phyloP scores from a whole-genome alignment of 2,797 vertebrate species.

The Myripristis jacobus region DNA sequence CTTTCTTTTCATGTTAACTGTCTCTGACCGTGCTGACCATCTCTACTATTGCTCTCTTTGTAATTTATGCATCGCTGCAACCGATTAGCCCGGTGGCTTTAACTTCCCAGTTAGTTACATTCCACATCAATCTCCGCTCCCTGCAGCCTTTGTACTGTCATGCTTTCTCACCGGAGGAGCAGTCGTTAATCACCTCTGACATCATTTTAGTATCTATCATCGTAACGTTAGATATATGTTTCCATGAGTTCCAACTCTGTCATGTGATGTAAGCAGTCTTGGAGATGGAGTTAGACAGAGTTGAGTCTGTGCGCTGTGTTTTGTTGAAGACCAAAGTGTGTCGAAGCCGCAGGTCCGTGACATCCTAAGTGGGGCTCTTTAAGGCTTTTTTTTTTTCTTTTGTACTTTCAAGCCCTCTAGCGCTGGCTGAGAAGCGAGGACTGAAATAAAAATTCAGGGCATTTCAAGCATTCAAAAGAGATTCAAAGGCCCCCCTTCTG shows the following conservation, averaged over 20 bases:
- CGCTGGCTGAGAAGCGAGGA: constrained; percentile 22
- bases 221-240: constrained; percentile 8
- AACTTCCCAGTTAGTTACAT: constrained; percentile 69
- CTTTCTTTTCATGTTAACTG: constrained; percentile 38
- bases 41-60: constrained; percentile 43
- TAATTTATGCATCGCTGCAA: constrained; percentile 71
- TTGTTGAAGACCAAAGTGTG: constrained; percentile 43
- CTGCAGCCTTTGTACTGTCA: constrained; percentile 64
- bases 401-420: constrained; percentile 20
- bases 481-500: constrained; percentile 18
- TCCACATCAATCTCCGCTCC: constrained; percentile 70
- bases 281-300: constrained; percentile 42
- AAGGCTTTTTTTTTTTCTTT: constrained; percentile 30
- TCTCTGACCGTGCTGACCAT: constrained; percentile 60
- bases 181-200: constrained; percentile 44
- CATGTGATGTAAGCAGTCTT: constrained; percentile 47
- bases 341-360: constrained; percentile 15
- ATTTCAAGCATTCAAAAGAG: constrained; percentile 34
- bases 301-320: constrained; percentile 33
- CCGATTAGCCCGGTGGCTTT: constrained; percentile 67
- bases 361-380: constrained; percentile 41
- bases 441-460: constrained; percentile 21
- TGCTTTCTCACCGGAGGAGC: constrained; percentile 31
- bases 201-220: constrained; percentile 56
- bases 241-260: constrained; percentile 42